Conservation (phyloP, 2,113 vertebrate genomes). For the Mustela nigripes region DNA sequence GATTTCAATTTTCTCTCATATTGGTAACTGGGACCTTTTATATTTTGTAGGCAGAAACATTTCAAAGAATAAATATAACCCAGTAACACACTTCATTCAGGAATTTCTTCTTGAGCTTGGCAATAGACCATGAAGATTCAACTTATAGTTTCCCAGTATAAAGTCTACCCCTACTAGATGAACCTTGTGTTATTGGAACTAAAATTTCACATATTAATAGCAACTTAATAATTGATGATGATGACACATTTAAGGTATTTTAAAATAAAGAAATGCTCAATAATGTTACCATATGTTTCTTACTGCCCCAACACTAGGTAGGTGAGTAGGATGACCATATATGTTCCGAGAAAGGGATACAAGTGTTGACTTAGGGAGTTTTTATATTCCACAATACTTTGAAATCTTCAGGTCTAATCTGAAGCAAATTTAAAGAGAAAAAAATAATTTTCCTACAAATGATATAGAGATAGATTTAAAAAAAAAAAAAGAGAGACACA, state of each 20-base stretch:
- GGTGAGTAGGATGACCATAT: no score
- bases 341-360: not conserved
- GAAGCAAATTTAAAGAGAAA: not conserved
- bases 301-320: not conserved
- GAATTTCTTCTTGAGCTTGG: not conserved
- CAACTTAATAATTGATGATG: slow-evolving; percentile 78
- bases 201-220: slow-evolving; percentile 76
- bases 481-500: not conserved
- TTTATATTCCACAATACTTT: not conserved
- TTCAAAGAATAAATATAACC: not conserved
- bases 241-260: slow-evolving; percentile 58
- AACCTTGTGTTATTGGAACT: slow-evolving; percentile 66
- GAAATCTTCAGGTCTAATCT: not conserved
- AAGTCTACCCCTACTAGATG: slow-evolving; percentile 71
- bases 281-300: not conserved
- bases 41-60: not conserved
- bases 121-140: slow-evolving; percentile 73
- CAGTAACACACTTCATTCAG: not conserved
- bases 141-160: slow-evolving; percentile 66
- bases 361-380: not conserved
- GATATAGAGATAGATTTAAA: not conserved
- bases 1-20: not conserved
- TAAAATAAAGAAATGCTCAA: slow-evolving; percentile 52
- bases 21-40: not conserved
- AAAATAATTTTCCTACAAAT: not conserved